Conservation (phyloP, 2,888 invertebrate species). For the Trimorus sp. region DNA sequence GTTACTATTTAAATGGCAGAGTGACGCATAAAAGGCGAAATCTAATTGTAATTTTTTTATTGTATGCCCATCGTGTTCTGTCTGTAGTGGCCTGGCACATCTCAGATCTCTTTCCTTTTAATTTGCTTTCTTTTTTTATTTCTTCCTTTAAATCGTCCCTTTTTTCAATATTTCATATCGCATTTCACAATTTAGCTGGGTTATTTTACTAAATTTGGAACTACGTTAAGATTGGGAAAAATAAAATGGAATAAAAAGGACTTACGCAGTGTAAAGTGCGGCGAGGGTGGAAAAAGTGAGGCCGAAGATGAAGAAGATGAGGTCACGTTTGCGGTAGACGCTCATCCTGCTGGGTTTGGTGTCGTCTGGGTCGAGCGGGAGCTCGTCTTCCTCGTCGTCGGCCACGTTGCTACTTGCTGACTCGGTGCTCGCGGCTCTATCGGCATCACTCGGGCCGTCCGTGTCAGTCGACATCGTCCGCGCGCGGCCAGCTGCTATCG, state of each 20-base stretch:
- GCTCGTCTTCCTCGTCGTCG: constrained; percentile 67
- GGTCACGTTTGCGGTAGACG: constrained; percentile 45
- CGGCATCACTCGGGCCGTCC: constrained; percentile 73
- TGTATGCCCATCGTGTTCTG: no score
- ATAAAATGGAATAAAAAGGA: not conserved
- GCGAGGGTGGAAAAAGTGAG: constrained; percentile 47
- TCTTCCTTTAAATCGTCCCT: no score
- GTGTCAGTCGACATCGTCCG: constrained; percentile 77
- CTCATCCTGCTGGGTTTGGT: constrained; percentile 37
- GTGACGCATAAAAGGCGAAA: constrained; percentile 34
- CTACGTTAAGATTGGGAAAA: no score
- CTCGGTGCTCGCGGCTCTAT: constrained; percentile 69
- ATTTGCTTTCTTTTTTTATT: no score
- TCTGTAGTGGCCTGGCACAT: no score
- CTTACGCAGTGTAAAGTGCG: constrained; percentile 47
- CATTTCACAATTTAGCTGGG: no score
- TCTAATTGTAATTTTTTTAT: constrained; percentile 21
- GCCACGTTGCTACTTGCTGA: constrained; percentile 77
- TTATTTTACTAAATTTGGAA: no score
- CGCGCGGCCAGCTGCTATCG: constrained; percentile 38
- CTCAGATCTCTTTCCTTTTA: no score
- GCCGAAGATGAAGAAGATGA: constrained; percentile 48
- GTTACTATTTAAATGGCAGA: constrained; percentile 42
- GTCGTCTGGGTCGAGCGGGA: constrained; percentile 15
- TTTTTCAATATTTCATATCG: constrained; percentile 1